Evolutionary conservation across 53 echinoderm and acorn worm genomes (phyloP), one percentile per base, ranked within the genome.

Genomic region (Echinarachnius parma): DNA sequence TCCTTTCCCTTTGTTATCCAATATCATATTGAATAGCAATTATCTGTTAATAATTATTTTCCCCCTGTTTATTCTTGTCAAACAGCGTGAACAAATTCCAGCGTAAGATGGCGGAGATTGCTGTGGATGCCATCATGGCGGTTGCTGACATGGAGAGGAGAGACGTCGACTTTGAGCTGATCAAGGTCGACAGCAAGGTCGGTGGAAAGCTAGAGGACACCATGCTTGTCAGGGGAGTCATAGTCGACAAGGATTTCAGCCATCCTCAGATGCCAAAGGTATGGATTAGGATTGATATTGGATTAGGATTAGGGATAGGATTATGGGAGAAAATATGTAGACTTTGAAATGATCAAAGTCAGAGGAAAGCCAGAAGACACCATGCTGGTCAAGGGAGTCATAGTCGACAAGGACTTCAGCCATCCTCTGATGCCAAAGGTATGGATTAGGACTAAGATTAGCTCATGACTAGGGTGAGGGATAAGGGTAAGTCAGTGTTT

Each of bases 231-330:
- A 90, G 78, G 28, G 96, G 96, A 13, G 96, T 95, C 48, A 76
- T 95, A 32, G 91, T 95, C 18, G 96, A 95, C 55, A 95, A 95
- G 58, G 96, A 95, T 29, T 90, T 95, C 71, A 95, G 96, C 64
- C 96, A 95, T 60, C 96, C 96, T 30, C 96, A 95, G 80, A 95
- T 95, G 96, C 96, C 96, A 21, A 95, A 95, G 81, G 96, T 95
- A 59, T 82, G 76, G 13, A n/a, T n/a, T n/a, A 39, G 42, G 42
- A 9, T n/a, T n/a, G n/a, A n/a, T n/a, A n/a, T n/a, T n/a, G n/a
- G n/a, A n/a, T n/a, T n/a, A n/a, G n/a, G n/a, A n/a, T n/a, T n/a
- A n/a, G n/a, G n/a, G n/a, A n/a, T n/a, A n/a, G n/a, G n/a, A n/a
- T n/a, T n/a, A n/a, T n/a, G 85, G 85, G 32, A 72, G 91, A 46